These are phyloP conservation scores for Pogonocichla stellata DNA, from an alignment of 2,113 vertebrate genomes.

Conservation along the genomic window DNA sequence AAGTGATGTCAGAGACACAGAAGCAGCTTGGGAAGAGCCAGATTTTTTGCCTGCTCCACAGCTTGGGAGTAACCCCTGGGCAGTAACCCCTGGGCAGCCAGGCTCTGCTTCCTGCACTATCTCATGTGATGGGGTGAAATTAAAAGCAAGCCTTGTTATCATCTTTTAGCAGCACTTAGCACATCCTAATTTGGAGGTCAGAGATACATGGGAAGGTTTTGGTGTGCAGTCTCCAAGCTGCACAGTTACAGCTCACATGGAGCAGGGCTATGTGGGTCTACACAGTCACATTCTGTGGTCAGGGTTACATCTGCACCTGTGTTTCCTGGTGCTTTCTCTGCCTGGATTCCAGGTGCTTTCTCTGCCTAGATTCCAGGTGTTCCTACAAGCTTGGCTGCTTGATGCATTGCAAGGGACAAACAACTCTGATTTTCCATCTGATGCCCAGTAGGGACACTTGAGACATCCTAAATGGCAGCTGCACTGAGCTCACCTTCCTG, in stretches of 20 bases:
- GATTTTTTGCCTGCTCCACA: background rate
- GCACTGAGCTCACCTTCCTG: background rate
- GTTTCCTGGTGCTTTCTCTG: background rate
- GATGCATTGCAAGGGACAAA: background rate
- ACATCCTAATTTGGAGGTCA: background rate
- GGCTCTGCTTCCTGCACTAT: background rate
- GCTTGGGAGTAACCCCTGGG: background rate
- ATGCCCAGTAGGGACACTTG: background rate
- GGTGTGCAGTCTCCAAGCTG: background rate
- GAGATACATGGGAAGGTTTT: background rate
- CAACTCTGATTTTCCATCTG: background rate
- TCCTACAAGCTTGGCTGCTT: background rate
- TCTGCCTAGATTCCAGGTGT: background rate
- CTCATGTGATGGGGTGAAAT: background rate
- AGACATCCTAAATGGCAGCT: background rate
- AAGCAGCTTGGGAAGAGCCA: background rate
- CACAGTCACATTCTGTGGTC: fast-evolving
- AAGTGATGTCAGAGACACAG: background rate
- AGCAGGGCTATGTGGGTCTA: background rate
- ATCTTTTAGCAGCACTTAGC: background rate
- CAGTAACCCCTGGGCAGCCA: background rate
- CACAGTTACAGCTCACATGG: background rate
- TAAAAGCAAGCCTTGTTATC: background rate
- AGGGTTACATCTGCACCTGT: fast-evolving
- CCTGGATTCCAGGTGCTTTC: background rate